A percentile compares a stretch with the other conserved stretches of the same genome.
These are phyloP conservation scores for Apis florea DNA, from an alignment of 1,140 invertebrate species.

Conservation along the genomic window DNA sequence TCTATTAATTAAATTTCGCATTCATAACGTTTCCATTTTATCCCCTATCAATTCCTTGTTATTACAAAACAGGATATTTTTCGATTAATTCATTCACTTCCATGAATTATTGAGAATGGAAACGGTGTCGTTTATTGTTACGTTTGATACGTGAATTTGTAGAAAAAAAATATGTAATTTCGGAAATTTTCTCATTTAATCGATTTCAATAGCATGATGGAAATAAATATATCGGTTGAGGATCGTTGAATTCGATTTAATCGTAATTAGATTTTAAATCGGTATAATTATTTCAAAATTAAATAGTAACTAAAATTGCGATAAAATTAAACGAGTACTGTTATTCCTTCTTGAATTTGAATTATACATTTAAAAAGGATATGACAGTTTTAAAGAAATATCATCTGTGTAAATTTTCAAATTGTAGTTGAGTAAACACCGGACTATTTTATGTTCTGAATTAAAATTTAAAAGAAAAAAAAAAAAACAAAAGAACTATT, in stretches of 20 bases:
- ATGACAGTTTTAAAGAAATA: too few relatives aligned
- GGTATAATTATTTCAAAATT: neutral
- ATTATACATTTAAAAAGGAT: too few relatives aligned
- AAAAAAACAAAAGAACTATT: too few relatives aligned
- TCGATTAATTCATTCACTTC: neutral
- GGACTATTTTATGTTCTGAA: too few relatives aligned
- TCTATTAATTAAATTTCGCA: slow-evolving; percentile 9
- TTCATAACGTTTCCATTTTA: neutral
- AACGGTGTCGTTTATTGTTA: neutral
- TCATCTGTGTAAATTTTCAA: too few relatives aligned
- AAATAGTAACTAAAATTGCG: neutral
- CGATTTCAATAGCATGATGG: neutral
- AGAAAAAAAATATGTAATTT: neutral
- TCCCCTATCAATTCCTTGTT: neutral
- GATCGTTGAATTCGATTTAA: neutral
- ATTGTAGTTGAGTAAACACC: too few relatives aligned
- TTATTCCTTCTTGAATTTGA: too few relatives aligned
- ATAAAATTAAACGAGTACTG: too few relatives aligned
- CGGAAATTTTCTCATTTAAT: neutral
- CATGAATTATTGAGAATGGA: neutral
- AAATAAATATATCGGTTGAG: too few relatives aligned
- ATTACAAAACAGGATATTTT: slow-evolving; percentile 1
- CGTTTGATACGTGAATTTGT: neutral
- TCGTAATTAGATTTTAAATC: neutral
- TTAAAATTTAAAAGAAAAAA: too few relatives aligned